phyloP scores from a whole-genome alignment of 2,113 vertebrate genomes.

The Cynopterus brachyotis region DNA sequence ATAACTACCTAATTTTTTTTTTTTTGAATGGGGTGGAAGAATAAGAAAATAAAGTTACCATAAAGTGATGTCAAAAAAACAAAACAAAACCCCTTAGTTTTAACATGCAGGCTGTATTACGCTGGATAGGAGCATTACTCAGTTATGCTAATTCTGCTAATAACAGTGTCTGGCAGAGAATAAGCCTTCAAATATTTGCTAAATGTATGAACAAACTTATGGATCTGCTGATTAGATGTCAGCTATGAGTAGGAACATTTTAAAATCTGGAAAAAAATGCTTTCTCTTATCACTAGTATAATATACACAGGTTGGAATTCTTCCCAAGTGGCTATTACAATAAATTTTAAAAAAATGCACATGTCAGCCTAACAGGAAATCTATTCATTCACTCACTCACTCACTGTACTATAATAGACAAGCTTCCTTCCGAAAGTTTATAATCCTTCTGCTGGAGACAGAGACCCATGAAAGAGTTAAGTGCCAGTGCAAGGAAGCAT shows the following conservation, averaged over 20 bases:
- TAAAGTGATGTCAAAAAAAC: not conserved
- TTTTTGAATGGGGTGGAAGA: slow-evolving; percentile 9
- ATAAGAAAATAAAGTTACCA: slow-evolving; percentile 25
- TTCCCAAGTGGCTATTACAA: slow-evolving; percentile 5
- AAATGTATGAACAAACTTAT: slow-evolving; percentile 6
- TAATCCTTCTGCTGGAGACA: not conserved
- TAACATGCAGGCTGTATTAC: not conserved
- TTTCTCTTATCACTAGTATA: not conserved
- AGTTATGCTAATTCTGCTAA: slow-evolving; percentile 32
- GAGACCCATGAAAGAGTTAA: slow-evolving; percentile 26
- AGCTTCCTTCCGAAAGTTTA: not conserved
- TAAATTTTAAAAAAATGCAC: not conserved
- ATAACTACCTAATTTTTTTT: not conserved
- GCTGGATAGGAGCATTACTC: not conserved
- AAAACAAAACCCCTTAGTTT: slow-evolving; percentile 29
- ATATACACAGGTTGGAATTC: not conserved
- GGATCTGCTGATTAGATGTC: not conserved
- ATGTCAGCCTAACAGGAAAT: not conserved
- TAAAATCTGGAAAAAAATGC: slow-evolving; percentile 21
- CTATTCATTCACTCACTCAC: not conserved
- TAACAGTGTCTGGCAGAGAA: not conserved
- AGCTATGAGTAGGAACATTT: slow-evolving; percentile 35
- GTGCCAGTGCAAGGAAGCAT: not conserved
- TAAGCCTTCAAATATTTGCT: slow-evolving; percentile 41
- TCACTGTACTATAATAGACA: not conserved